A percentile compares a stretch with the other conserved stretches of the same genome.
Evolutionary conservation across 1,140 invertebrate species (phyloP).

Genomic region (Brachionus paranguensis): DNA sequence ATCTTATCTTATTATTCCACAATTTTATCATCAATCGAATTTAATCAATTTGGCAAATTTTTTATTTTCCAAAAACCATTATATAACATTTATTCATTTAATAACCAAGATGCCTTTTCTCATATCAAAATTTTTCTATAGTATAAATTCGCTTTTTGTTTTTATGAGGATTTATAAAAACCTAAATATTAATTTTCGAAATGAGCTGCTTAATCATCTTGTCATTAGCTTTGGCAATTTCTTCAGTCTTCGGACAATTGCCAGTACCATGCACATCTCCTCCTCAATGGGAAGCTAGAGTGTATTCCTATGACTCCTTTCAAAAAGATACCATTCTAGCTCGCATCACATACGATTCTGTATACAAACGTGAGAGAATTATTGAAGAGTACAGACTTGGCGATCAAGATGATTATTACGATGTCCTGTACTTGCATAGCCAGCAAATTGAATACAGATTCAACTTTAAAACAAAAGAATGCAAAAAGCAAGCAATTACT

Average conservation of each 20-base stretch:
- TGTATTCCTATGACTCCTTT: not conserved
- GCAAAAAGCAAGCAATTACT: constrained; percentile 44
- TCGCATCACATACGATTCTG: constrained; percentile 43
- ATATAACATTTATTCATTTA: not conserved
- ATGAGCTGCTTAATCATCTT: not conserved
- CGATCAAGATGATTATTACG: constrained; percentile 44
- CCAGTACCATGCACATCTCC: constrained; percentile 31
- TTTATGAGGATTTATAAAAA: not conserved
- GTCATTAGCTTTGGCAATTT: constrained; percentile 11
- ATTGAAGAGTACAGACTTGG: constrained; percentile 44
- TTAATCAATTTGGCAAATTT: not conserved
- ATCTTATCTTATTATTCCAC: not conserved
- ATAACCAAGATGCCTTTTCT: not conserved
- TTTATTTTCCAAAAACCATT: not conserved
- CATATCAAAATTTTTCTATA: not conserved
- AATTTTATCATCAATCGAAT: not conserved
- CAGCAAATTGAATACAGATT: constrained; percentile 46
- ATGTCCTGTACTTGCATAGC: constrained; percentile 48
- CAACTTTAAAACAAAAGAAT: constrained; percentile 45
- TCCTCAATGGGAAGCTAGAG: constrained; percentile 38
- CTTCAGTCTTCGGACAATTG: not conserved
- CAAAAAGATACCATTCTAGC: constrained; percentile 41
- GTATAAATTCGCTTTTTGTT: not conserved
- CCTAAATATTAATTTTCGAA: not conserved
- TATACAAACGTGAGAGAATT: constrained; percentile 43